Evolutionary conservation across 2,797 vertebrate genomes (phyloP).

Genomic region (Hirundo rustica): DNA sequence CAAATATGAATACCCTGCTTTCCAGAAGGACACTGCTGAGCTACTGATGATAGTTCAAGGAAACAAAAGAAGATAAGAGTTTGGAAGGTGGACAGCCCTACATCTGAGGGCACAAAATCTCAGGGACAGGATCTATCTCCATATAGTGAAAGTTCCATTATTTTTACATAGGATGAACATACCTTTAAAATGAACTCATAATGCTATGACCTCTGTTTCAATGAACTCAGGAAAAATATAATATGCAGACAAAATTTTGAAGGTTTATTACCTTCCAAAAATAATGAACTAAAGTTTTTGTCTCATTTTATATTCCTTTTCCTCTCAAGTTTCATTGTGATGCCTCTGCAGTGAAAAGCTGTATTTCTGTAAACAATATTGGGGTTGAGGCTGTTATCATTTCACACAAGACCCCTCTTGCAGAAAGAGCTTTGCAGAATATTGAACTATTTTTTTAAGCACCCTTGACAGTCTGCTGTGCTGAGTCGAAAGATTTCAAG

Average conservation of each 20-base stretch:
- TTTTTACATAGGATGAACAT: neutral
- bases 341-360: slow-evolving; percentile 30
- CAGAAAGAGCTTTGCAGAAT: slow-evolving; percentile 58
- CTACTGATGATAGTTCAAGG: neutral
- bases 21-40: neutral
- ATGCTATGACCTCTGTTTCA: neutral
- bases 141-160: rapidly evolving
- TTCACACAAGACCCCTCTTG: slow-evolving; percentile 65
- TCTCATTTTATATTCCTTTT: slow-evolving; percentile 42
- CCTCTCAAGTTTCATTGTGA: slow-evolving; percentile 3
- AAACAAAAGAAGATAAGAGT: neutral
- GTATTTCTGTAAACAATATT: slow-evolving; percentile 66
- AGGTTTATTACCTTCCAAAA: slow-evolving; percentile 23
- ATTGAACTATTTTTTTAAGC: slow-evolving; percentile 67
- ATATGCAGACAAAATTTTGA: neutral
- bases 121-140: neutral
- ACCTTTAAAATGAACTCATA: neutral
- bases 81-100: neutral
- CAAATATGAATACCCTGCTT: neutral
- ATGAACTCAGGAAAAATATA: neutral
- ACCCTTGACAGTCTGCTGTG: slow-evolving; percentile 58
- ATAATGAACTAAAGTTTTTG: neutral
- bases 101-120: neutral
- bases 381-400: slow-evolving; percentile 60
- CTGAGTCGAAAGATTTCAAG: slow-evolving; percentile 64